Conservation (phyloP, 2,797 vertebrate genomes). For the Podarcis siculus region DNA sequence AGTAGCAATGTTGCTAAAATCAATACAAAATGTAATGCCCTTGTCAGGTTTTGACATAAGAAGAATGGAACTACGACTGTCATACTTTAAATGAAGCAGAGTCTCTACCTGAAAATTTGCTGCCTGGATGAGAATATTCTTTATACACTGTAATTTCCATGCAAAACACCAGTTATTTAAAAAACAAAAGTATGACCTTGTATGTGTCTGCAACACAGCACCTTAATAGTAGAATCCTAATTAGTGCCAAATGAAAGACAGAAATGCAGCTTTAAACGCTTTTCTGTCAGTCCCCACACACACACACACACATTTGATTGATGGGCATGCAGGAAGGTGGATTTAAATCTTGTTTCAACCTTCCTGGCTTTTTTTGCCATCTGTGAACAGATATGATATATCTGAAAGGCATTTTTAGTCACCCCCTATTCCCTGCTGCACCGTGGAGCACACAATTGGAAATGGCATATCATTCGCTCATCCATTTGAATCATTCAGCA, state of each 20-base stretch:
- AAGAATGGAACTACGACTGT: background rate
- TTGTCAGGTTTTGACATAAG: background rate
- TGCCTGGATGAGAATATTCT: background rate
- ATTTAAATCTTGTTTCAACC: too few species aligned
- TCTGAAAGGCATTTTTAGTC: too few species aligned
- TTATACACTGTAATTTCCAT: background rate
- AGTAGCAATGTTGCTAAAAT: conserved; percentile 12
- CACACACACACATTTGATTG: too few species aligned
- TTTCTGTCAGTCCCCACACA: too few species aligned
- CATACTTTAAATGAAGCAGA: background rate
- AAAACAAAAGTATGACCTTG: background rate
- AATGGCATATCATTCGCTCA: too few species aligned
- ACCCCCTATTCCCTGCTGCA: too few species aligned
- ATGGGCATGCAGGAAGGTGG: too few species aligned
- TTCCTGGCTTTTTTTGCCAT: too few species aligned
- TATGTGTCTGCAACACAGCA: background rate
- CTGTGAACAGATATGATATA: too few species aligned
- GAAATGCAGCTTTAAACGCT: background rate
- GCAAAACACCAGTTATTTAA: background rate
- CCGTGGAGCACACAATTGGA: too few species aligned
- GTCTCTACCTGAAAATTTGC: background rate
- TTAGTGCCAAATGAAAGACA: background rate
- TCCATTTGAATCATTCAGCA: too few species aligned
- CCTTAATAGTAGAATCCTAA: background rate
- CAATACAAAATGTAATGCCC: conserved; percentile 6